A percentile compares a stretch with the other conserved stretches of the same genome.
phyloP scores from a whole-genome alignment of 2,113 vertebrate genomes.

The Tursiops truncatus region DNA sequence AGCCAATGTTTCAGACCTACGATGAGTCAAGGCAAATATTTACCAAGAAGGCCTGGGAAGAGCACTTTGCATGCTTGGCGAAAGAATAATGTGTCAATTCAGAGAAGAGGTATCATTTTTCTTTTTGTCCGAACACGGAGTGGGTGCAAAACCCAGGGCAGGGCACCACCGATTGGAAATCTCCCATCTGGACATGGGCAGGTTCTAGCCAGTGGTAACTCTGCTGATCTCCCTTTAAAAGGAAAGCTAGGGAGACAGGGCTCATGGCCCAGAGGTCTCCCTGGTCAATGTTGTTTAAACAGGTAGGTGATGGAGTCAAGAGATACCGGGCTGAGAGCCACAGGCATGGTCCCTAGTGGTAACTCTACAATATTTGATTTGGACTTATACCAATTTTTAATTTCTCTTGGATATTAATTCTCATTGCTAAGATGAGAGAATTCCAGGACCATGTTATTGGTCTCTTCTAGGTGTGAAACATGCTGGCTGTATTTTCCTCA shows the following conservation, averaged over 20 bases:
- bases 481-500: not conserved
- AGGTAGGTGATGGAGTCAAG: not conserved
- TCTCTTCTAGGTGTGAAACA: not conserved
- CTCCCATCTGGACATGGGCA: not conserved
- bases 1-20: conserved; percentile 65
- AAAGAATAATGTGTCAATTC: conserved; percentile 57
- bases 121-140: conserved; percentile 38
- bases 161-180: conserved; percentile 53
- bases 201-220: not conserved
- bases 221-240: not conserved
- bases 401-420: not conserved
- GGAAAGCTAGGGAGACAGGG: not conserved
- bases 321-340: not conserved
- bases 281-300: not conserved
- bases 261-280: too few relatives aligned
- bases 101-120: conserved; percentile 64
- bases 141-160: conserved; percentile 59
- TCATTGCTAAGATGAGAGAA: not conserved
- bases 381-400: not conserved
- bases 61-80: not conserved
- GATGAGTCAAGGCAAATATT: conserved; percentile 80
- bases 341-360: not conserved
- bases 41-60: conserved; percentile 30
- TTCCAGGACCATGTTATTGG: not conserved
- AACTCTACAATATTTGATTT: not conserved